phyloP scores from a whole-genome alignment of 2,888 invertebrate genomes.

The Eremobia ochroleuca region DNA sequence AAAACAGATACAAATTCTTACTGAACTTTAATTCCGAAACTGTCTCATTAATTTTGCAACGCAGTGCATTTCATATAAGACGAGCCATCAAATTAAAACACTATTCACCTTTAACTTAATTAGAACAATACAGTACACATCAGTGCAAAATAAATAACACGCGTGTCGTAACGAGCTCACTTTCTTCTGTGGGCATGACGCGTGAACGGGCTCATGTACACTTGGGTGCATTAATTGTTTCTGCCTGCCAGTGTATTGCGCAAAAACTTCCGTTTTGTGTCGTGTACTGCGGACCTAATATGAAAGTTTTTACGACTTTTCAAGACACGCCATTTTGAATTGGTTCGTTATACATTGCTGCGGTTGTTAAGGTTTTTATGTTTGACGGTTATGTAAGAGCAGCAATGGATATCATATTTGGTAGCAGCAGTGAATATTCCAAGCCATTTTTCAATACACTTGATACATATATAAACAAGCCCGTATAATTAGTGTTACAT shows the following conservation, averaged over 20 bases:
- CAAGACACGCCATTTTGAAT: neutral
- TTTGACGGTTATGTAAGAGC: fast-evolving
- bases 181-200: conserved; percentile 81
- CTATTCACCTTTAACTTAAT: conserved; percentile 55
- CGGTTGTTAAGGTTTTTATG: neutral
- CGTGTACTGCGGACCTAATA: conserved; percentile 60
- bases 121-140: conserved; percentile 61
- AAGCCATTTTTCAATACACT: conserved; percentile 45
- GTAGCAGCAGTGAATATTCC: neutral
- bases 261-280: conserved; percentile 81
- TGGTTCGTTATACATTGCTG: neutral
- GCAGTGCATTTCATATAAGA: conserved; percentile 32
- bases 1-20: neutral
- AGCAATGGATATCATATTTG: conserved; percentile 3
- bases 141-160: conserved; percentile 71
- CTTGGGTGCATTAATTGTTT: conserved; percentile 78
- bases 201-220: conserved; percentile 78
- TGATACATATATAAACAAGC: conserved; percentile 54
- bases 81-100: conserved; percentile 17
- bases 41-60: conserved; percentile 38
- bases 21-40: conserved; percentile 11
- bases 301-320: conserved; percentile 1
- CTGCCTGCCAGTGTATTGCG: conserved; percentile 77
- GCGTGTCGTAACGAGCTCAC: conserved; percentile 79
- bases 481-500: conserved; percentile 54